Base-by-base conservation (phyloP, 2,888 invertebrate genomes). In the Macrosiphum euphorbiae region DNA sequence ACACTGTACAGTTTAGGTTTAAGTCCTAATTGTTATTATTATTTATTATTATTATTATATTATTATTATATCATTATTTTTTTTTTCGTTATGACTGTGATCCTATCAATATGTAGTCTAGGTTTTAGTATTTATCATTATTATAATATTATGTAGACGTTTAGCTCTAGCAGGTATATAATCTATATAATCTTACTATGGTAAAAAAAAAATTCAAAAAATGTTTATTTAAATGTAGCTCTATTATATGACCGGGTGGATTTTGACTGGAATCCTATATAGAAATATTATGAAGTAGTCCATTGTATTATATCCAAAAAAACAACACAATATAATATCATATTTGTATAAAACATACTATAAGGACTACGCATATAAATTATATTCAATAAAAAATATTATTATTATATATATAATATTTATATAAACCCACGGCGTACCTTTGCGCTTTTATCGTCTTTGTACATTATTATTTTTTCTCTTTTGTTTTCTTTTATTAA, bases 401-500 rank as follows among this genome's bases (percentile, higher is more conserved):
- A 67, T n/a, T 84, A 86, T 91, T 50, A 61, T 92, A 61, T 47
- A 58, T 35, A 84, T 84, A 84, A 84, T 84, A 84, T 90, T 91
- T 84, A 50, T 78, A 20, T 47, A 67, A 67, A 41, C 58, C 52
- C 67, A 67, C 20, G 88, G 28, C 55, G 44, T 84, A 67, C 55
- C 13, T 44, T 26, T 26, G 41, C 86, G 92, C 55, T 89, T 89
- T 93, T 91, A 47, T 93, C 47, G 50, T 61, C 85, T 52, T 89
- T 84, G 88, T 55, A 85, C 55, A 89, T 86, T 86, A 44, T 86
- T 86, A 44, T 86, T 88, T 61, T 58, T 92, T 92, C 41, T 61
- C 86, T 90, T 92, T 94, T 94, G 90, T 94, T 94, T 94, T 94
- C 94, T 94, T 94, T 94, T 94, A 94, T 94, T 90, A 94, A 94